Evolutionary conservation across 2,888 invertebrate species (phyloP).

Genomic region (Mamestra brassicae): DNA sequence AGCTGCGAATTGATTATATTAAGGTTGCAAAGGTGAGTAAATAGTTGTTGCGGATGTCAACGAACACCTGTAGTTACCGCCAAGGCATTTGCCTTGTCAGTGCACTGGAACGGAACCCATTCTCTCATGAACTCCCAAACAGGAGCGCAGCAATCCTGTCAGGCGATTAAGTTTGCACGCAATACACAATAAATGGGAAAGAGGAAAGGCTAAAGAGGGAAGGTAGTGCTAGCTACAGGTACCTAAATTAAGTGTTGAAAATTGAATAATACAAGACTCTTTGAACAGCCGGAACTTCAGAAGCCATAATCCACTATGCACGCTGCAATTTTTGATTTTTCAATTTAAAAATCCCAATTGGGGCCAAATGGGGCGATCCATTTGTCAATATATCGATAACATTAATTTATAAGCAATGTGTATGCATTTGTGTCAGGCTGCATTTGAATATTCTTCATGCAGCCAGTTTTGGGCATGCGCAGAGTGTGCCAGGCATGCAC

Average conservation of each 20-base stretch:
- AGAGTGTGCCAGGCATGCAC: conserved; percentile 23
- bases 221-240: neutral
- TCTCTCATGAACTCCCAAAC: neutral
- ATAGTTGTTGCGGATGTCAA: neutral
- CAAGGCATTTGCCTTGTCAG: neutral
- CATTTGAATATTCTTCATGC: conserved; percentile 39
- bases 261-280: neutral
- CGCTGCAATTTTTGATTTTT: neutral
- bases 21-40: neutral
- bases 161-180: neutral
- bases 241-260: neutral
- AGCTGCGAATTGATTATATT: no score
- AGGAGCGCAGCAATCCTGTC: neutral
- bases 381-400: conserved; percentile 30
- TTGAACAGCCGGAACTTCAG: neutral
- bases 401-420: conserved; percentile 17
- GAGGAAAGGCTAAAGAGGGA: neutral
- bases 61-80: neutral
- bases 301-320: neutral
- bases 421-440: conserved; percentile 41
- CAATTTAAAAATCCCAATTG: neutral
- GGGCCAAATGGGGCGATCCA: neutral
- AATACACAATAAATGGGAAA: neutral
- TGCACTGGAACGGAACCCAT: neutral
- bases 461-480: conserved; percentile 48